These are phyloP conservation scores for Oriolus oriolus DNA, from an alignment of 2,113 vertebrate genomes.

Conservation along the genomic window DNA sequence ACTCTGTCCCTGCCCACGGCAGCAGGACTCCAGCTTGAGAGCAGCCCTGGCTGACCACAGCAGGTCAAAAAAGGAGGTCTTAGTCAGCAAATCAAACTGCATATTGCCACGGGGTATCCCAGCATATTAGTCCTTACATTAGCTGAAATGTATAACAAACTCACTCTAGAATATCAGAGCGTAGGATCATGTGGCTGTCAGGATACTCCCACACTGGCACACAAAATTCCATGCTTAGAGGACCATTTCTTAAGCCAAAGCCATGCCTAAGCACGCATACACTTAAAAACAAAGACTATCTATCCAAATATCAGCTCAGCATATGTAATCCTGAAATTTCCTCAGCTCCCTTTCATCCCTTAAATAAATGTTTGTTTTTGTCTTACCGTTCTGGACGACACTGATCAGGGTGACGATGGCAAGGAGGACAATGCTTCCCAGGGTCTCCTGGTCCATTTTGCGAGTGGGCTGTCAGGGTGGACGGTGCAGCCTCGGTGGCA, in stretches of 20 bases:
- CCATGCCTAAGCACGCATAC: neutral
- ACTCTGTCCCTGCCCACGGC: neutral
- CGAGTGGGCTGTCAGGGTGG: neutral
- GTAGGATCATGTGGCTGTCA: neutral
- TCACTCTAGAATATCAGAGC: neutral
- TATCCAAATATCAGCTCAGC: neutral
- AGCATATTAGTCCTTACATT: neutral
- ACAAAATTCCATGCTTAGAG: neutral
- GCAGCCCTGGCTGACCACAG: neutral
- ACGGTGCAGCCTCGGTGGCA: neutral
- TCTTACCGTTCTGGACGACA: slow-evolving; percentile 89
- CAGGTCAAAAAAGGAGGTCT: neutral
- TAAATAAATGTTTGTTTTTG: neutral
- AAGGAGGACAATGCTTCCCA: slow-evolving; percentile 83
- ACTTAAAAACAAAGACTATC: neutral
- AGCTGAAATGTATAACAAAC: neutral
- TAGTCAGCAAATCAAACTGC: neutral
- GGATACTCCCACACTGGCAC: neutral
- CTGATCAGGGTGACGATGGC: slow-evolving; percentile 87
- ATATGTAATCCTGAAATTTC: neutral
- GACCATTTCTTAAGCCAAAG: neutral
- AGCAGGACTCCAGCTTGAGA: neutral
- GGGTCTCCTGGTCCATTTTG: slow-evolving; percentile 77
- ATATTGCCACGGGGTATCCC: neutral
- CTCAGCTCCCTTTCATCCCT: neutral